Evolutionary conservation across 1,140 invertebrate species (phyloP).

Genomic region (Berghia stephanieae): DNA sequence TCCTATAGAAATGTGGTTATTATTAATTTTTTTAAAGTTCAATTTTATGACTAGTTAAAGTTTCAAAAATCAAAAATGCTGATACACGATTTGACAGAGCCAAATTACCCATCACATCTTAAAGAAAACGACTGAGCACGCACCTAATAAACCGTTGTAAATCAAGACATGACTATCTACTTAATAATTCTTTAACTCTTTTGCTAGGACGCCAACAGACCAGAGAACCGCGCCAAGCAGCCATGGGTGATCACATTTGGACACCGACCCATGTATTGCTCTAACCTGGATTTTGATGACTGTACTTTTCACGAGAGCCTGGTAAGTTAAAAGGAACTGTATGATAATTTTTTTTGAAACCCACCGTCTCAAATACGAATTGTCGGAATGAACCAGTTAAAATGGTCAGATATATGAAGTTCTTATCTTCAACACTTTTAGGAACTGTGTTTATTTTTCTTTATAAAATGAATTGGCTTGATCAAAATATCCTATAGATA

Average conservation of each 20-base stretch:
- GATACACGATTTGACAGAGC: no score
- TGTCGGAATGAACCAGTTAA: not conserved
- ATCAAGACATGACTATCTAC: no score
- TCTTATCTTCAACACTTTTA: not conserved
- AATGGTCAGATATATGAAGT: not conserved
- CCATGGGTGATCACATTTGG: constrained; percentile 66
- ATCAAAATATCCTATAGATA: not conserved
- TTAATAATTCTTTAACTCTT: no score
- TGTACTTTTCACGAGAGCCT: constrained; percentile 47
- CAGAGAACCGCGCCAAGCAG: constrained; percentile 60
- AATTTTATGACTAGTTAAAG: no score
- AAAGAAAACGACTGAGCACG: no score
- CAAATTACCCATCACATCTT: no score
- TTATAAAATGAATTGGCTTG: not conserved
- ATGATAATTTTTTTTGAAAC: not conserved
- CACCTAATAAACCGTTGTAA: no score
- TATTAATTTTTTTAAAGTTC: no score
- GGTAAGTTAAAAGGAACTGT: constrained; percentile 32
- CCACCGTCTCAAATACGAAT: no score
- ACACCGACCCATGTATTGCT: constrained; percentile 67
- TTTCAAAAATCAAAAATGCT: no score
- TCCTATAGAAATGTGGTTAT: no score
- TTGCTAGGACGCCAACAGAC: constrained; percentile 62
- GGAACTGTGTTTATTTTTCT: not conserved
- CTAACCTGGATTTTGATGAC: constrained; percentile 61